Evolutionary conservation across 2,113 vertebrate species (phyloP).

Genomic region (Oncorhynchus keta): DNA sequence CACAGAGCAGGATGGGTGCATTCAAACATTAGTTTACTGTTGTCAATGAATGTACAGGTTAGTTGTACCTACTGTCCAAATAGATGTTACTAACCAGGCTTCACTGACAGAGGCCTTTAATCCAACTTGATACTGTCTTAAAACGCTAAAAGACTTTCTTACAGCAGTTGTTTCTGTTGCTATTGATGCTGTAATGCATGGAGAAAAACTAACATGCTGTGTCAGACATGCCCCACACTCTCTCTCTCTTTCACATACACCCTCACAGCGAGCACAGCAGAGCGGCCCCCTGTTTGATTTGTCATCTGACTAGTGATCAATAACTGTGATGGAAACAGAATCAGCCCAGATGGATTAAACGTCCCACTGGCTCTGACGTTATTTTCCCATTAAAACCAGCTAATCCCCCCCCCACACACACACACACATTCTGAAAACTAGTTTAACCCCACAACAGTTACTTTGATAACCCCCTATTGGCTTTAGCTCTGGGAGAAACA

Average conservation of each 20-base stretch:
- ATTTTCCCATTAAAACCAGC: conserved; percentile 75
- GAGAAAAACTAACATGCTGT: background rate
- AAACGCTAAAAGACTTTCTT: too few relatives aligned
- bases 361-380: conserved; percentile 71
- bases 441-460: too few relatives aligned
- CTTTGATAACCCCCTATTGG: too few relatives aligned
- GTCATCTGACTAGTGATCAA: conserved; percentile 71
- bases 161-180: too few relatives aligned
- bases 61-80: too few relatives aligned
- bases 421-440: background rate
- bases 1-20: too few relatives aligned
- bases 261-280: background rate
- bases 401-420: conserved; percentile 62
- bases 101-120: too few relatives aligned
- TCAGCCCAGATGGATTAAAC: conserved; percentile 77
- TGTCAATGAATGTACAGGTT: too few relatives aligned
- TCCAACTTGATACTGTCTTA: too few relatives aligned
- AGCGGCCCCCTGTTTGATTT: conserved; percentile 60
- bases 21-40: too few relatives aligned
- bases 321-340: conserved; percentile 75
- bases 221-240: background rate
- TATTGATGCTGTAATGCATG: background rate
- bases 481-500: too few relatives aligned
- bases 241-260: conserved; percentile 24
- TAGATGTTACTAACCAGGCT: too few relatives aligned